Conservation (phyloP, 2,888 invertebrate genomes). For the Archaeoteleia sp. region DNA sequence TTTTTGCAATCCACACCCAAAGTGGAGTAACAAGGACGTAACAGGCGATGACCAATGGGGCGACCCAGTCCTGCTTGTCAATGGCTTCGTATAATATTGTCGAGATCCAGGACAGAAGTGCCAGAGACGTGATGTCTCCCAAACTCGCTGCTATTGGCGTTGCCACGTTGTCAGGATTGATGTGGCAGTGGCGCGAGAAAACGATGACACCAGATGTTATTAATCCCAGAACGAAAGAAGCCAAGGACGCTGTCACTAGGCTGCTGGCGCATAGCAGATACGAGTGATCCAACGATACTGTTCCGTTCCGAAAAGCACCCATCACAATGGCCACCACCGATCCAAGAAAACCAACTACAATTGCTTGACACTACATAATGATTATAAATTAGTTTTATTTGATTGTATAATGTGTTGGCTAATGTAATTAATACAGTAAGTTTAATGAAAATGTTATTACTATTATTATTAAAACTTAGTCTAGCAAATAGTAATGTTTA, state of each 20-base stretch:
- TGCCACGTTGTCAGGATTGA: conserved; percentile 88
- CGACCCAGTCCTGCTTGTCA: conserved; percentile 80
- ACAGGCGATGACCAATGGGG: conserved; percentile 79
- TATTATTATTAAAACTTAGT: too few relatives aligned
- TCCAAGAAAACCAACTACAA: conserved; percentile 84
- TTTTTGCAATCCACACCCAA: conserved; percentile 84
- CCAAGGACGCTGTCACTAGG: conserved; percentile 84
- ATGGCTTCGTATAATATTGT: conserved; percentile 78
- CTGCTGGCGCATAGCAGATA: conserved; percentile 84
- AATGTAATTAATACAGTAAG: not conserved
- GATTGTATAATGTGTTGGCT: not conserved
- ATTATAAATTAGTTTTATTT: not conserved
- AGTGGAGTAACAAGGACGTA: conserved; percentile 82
- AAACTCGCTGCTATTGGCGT: conserved; percentile 88
- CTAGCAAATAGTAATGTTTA: too few relatives aligned
- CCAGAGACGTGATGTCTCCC: conserved; percentile 85
- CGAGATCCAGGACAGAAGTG: conserved; percentile 78
- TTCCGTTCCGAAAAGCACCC: conserved; percentile 80
- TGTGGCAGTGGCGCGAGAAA: conserved; percentile 80
- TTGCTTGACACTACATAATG: conserved; percentile 79
- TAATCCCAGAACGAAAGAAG: conserved; percentile 83
- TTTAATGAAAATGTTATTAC: too few relatives aligned
- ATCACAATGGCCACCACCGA: conserved; percentile 82
- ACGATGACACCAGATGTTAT: conserved; percentile 85
- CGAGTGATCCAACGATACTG: conserved; percentile 81